Percentiles rank a stretch among this genome's conserved stretches.
phyloP scores from a whole-genome alignment of 64 coral and sea anemone genomes.

The Stichodactyla helianthus region DNA sequence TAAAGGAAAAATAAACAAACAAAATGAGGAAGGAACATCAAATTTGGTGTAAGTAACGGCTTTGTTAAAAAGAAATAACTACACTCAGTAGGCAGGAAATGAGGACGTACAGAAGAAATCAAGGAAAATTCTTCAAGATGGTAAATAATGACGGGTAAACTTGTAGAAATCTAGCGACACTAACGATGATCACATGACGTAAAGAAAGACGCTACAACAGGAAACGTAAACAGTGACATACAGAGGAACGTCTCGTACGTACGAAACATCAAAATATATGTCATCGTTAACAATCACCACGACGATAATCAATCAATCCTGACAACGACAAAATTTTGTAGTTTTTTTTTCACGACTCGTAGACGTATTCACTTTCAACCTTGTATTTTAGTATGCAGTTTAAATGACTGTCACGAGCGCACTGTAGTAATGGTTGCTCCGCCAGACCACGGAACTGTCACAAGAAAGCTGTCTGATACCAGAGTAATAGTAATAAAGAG shows the following conservation, averaged over 20 bases:
- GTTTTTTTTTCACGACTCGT: too few relatives aligned
- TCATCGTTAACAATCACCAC: background rate
- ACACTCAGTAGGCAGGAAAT: background rate
- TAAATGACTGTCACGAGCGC: too few relatives aligned
- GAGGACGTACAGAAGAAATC: background rate
- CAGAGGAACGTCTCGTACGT: background rate
- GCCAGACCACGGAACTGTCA: background rate
- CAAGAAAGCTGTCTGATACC: background rate
- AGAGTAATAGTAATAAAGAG: background rate
- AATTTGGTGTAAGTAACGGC: background rate
- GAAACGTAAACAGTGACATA: background rate
- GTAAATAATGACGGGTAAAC: too few relatives aligned
- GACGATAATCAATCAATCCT: too few relatives aligned
- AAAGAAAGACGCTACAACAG: background rate
- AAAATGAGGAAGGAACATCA: constrained; percentile 15
- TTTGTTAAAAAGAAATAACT: too few relatives aligned
- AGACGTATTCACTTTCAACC: too few relatives aligned
- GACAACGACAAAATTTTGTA: too few relatives aligned
- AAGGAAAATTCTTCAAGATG: too few relatives aligned
- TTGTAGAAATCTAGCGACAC: background rate
- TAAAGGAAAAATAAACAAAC: constrained; percentile 27
- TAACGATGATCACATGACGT: background rate
- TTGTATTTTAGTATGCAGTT: too few relatives aligned
- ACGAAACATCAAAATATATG: background rate
- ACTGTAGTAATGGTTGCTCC: too few relatives aligned